Base-by-base conservation (phyloP, 2,113 vertebrate species). In the Phrynocephalus versicolor region DNA sequence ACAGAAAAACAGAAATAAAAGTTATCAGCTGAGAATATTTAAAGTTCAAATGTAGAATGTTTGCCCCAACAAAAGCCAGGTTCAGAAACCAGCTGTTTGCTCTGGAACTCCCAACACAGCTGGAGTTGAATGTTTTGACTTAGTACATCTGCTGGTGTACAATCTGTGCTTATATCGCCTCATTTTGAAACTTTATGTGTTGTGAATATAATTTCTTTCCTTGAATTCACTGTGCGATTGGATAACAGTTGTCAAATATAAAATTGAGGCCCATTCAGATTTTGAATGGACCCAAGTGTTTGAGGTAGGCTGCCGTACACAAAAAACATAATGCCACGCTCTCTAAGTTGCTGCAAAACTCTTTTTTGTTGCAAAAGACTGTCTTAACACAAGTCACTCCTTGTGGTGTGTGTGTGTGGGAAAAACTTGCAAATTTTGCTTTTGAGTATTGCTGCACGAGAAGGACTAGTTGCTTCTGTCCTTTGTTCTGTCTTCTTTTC, bases 11-110 rank as follows among this genome's bases (percentile, higher is more conserved):
- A 51, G 10, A 51, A 51, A n/a, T n/a, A n/a, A 69, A 16, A 9
- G 19, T n/a, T 85, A 45, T 60, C 19, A 73, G 19, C 30, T 84
- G 45, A 88, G 45, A 77, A 76, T 81, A 2, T 72, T 73, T 5
- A 79, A 60, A 57, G 13, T 23, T 21, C 45, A 65, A 65, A 86
- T 69, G 23, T 30, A 37, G 73, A 27, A 1, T 45, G 18, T 55
- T 74, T 81, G n/a, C 64, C n/a, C n/a, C 37, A 15, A 73, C 35
- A 81, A 65, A 80, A 74, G 84, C 62, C 78, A 81, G 65, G 60
- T 64, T 90, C 71, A 83, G 85, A 87, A 89, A 81, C 45, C 74
- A 93, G 62, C 81, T 90, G n/a, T 78, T 69, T 87, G 19, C 73
- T 88, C 73, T 79, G 89, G 83, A 87, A 81, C n/a, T 12, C 69